These are phyloP conservation scores for Oncorhynchus kisutch DNA, from an alignment of 2,113 vertebrate genomes.

Conservation along the genomic window DNA sequence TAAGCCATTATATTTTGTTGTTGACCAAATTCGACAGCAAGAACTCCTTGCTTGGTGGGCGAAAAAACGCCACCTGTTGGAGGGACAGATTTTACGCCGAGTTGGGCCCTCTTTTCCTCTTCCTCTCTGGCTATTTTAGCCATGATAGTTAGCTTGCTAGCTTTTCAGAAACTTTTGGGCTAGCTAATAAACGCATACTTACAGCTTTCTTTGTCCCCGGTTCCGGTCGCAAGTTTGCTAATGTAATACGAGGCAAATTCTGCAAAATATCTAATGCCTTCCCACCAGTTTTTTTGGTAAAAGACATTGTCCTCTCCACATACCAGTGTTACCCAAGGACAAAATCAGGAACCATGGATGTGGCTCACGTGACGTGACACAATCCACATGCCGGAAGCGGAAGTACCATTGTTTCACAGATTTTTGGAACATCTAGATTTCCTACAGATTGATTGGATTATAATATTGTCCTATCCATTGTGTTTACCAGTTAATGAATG, in stretches of 20 bases:
- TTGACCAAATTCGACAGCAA: no score
- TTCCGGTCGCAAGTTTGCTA: conserved; percentile 84
- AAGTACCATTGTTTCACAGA: conserved; percentile 5
- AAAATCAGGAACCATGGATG: conserved; percentile 18
- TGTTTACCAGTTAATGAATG: no score
- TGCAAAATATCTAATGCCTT: conserved; percentile 76
- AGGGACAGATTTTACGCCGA: neutral
- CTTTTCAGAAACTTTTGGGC: neutral
- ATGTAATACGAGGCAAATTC: conserved; percentile 80
- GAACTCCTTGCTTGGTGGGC: no score
- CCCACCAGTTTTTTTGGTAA: conserved; percentile 50
- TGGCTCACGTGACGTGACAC: conserved; percentile 52
- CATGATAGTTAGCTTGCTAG: neutral
- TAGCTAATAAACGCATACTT: conserved; percentile 13
- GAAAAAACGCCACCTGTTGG: no score
- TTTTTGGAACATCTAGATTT: neutral
- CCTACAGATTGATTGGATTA: neutral
- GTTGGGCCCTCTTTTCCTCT: neutral
- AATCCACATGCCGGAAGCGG: conserved; percentile 26
- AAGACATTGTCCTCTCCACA: conserved; percentile 71
- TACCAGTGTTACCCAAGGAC: conserved; percentile 52
- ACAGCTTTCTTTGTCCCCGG: conserved; percentile 79
- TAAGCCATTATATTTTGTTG: no score
- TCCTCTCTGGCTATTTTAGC: no score
- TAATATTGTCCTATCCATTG: no score